Conservation (phyloP, 2,113 vertebrate genomes). For the Pelobates fuscus region DNA sequence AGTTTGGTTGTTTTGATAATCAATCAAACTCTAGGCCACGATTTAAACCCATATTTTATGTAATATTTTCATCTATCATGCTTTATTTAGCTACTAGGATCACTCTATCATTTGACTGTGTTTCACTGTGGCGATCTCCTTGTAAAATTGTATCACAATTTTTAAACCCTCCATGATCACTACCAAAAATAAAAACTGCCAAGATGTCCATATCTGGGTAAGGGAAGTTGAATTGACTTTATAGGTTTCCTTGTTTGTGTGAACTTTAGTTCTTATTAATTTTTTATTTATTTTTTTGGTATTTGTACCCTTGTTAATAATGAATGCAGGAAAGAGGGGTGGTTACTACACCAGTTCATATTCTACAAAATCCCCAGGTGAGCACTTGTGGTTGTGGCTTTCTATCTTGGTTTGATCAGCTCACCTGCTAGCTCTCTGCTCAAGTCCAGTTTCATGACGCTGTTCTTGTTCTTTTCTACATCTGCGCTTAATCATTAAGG, state of each 20-base stretch:
- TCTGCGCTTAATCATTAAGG: slow-evolving; percentile 43
- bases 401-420: slow-evolving; percentile 60
- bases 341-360: slow-evolving; percentile 82
- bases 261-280: slow-evolving; percentile 62
- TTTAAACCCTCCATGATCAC: no score
- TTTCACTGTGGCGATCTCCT: no score
- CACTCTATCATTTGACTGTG: no score
- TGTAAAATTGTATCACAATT: no score
- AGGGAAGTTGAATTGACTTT: no score
- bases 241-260: neutral
- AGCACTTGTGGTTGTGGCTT: slow-evolving; percentile 69
- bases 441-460: slow-evolving; percentile 57
- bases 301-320: slow-evolving; percentile 63
- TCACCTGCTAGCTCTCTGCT: slow-evolving; percentile 57
- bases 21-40: no score
- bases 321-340: slow-evolving; percentile 83
- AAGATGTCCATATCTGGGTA: no score
- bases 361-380: slow-evolving; percentile 91
- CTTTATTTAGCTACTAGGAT: no score
- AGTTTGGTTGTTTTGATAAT: no score
- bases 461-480: neutral
- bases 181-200: no score
- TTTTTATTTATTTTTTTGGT: slow-evolving; percentile 69
- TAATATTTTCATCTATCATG: no score
- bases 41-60: no score